Conservation (phyloP, 2,797 vertebrate species). For the Hipposideros larvatus region DNA sequence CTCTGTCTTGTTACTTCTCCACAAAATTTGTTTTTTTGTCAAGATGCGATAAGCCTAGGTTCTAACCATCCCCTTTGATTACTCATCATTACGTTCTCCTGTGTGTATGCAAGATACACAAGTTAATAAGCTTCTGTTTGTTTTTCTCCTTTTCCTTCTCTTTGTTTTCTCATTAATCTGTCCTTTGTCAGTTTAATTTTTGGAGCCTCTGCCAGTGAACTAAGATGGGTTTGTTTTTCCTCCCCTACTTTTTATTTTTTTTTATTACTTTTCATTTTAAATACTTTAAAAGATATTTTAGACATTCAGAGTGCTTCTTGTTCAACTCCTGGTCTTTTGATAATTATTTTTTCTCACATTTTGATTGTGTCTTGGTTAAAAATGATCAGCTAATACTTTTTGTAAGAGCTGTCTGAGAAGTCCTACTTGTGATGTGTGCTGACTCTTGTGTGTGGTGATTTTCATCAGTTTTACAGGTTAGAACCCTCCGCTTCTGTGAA, state of each 20-base stretch:
- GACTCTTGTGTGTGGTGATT: not conserved
- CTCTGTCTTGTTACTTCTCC: not conserved
- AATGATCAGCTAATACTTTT: not conserved
- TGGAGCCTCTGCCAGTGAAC: not conserved
- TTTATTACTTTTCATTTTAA: conserved; percentile 46
- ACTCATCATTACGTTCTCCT: not conserved
- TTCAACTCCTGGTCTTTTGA: not conserved
- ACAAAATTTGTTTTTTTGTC: not conserved
- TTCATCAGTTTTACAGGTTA: not conserved
- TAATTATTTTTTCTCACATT: not conserved
- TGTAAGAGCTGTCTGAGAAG: not conserved
- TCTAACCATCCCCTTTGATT: not conserved
- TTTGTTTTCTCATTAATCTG: not conserved
- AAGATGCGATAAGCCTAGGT: not conserved
- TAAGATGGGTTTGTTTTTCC: not conserved
- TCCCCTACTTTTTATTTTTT: not conserved
- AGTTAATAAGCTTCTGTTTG: not conserved
- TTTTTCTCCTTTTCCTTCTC: not conserved
- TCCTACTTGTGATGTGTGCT: not conserved
- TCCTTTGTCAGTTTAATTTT: not conserved
- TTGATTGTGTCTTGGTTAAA: conserved; percentile 26
- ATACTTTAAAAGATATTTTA: not conserved
- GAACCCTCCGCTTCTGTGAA: not conserved
- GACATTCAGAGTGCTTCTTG: not conserved
- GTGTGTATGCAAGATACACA: not conserved